phyloP scores from a whole-genome alignment of 2,888 invertebrate species.

The Fabriciana adippe region DNA sequence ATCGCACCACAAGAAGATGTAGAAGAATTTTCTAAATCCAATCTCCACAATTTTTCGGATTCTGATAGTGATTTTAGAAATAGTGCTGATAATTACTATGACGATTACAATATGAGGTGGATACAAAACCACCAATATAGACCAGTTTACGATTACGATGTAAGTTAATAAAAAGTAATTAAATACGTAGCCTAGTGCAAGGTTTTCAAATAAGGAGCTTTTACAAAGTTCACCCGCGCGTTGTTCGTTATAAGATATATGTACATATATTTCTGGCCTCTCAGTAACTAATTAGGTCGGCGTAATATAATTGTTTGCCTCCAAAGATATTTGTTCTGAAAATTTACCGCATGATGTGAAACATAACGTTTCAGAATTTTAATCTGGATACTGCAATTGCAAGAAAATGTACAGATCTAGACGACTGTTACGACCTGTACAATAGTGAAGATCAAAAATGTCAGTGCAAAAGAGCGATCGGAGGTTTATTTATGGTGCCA shows the following conservation, averaged over 20 bases:
- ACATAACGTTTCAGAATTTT: not conserved
- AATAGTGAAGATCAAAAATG: conserved; percentile 41
- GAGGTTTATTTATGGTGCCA: conserved; percentile 52
- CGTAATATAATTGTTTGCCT: too few species aligned
- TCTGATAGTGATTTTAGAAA: conserved; percentile 59
- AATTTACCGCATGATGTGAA: not conserved
- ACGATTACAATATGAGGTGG: conserved; percentile 61
- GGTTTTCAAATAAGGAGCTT: not conserved
- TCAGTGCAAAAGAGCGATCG: conserved; percentile 34
- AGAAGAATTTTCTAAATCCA: conserved; percentile 65
- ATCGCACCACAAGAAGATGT: conserved; percentile 66
- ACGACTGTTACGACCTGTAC: conserved; percentile 23
- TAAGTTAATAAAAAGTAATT: conserved; percentile 17
- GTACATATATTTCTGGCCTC: too few species aligned
- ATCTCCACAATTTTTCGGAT: conserved; percentile 54
- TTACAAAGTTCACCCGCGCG: not conserved
- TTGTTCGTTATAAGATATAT: too few species aligned
- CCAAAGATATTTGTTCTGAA: too few species aligned
- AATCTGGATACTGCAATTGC: conserved; percentile 9
- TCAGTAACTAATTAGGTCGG: too few species aligned
- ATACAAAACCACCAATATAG: conserved; percentile 51
- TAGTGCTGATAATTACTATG: conserved; percentile 51
- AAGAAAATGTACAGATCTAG: conserved; percentile 35
- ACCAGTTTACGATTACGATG: conserved; percentile 28
- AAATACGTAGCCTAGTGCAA: too few species aligned